Evolutionary conservation across 2,113 vertebrate species (phyloP).

Genomic region (Dolichallabes microphthalmus): DNA sequence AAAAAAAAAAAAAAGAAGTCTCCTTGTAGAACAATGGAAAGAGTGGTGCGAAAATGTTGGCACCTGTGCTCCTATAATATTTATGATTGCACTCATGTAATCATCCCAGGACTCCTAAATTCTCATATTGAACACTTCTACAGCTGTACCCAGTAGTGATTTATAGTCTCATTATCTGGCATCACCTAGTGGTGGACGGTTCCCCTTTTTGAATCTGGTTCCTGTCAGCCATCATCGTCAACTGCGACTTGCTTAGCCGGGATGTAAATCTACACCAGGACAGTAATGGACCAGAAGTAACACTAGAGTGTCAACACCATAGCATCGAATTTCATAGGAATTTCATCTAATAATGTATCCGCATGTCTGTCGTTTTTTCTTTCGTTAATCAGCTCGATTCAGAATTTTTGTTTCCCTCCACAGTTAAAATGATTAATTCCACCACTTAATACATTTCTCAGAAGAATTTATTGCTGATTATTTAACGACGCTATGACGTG

Average conservation of each 20-base stretch:
- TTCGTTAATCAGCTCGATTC: not conserved
- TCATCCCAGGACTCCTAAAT: not conserved
- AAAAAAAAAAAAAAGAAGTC: not conserved
- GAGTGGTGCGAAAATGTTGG: not conserved
- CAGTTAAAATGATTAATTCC: not conserved
- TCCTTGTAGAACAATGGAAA: not conserved
- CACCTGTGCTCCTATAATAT: not conserved
- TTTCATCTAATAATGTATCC: not conserved
- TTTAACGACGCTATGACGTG: not conserved
- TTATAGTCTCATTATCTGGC: not conserved
- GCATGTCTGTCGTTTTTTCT: no score
- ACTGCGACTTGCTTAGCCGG: not conserved
- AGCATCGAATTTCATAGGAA: not conserved
- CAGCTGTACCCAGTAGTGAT: not conserved
- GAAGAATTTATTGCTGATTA: not conserved
- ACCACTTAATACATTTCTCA: not conserved
- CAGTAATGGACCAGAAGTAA: not conserved
- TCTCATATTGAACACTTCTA: not conserved
- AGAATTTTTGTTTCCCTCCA: not conserved
- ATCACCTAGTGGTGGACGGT: not conserved
- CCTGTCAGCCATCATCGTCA: not conserved
- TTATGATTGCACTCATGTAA: not conserved
- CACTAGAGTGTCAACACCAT: no score
- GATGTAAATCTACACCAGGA: not conserved
- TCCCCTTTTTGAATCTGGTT: slow-evolving; percentile 2